Percentiles rank a stretch among this genome's conserved stretches.
Evolutionary conservation across 2,797 vertebrate species (phyloP).

Genomic region (Anas capensis): DNA sequence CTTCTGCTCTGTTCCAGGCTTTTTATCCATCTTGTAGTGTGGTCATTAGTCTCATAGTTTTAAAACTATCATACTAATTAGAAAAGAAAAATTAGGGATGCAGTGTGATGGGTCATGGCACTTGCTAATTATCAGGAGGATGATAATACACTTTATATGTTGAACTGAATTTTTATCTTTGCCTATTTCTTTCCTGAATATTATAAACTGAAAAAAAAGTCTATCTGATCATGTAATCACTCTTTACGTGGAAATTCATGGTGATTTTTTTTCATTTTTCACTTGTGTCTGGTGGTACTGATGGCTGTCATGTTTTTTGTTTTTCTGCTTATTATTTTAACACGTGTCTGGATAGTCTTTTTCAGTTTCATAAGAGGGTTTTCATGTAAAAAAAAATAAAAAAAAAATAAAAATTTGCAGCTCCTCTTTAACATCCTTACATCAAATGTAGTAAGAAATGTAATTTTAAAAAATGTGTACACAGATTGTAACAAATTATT

Average conservation of each 20-base stretch:
- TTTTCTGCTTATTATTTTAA: not conserved
- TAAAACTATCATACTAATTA: not conserved
- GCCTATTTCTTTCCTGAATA: not conserved
- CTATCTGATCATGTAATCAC: not conserved
- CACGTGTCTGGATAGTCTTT: not conserved
- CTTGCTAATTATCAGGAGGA: not conserved
- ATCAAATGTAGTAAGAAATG: not conserved
- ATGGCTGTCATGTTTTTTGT: not conserved
- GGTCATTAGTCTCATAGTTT: not conserved
- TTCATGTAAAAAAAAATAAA: not conserved
- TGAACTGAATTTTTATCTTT: not conserved
- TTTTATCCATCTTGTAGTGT: not conserved
- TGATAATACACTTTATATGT: not conserved
- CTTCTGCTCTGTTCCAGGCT: not conserved
- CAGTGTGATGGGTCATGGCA: not conserved
- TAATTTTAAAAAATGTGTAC: accelerated
- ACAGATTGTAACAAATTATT: not conserved
- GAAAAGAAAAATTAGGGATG: not conserved
- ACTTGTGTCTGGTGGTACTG: not conserved
- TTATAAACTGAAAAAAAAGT: not conserved
- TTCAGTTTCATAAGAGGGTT: not conserved
- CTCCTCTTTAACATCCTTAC: not conserved
- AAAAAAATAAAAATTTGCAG: not conserved
- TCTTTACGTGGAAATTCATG: not conserved
- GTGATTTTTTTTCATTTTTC: not conserved